Percentiles rank a stretch among this genome's conserved stretches.
These are phyloP conservation scores for Pachycephala philippinensis DNA, from an alignment of 2,113 vertebrate genomes.

Conservation along the genomic window DNA sequence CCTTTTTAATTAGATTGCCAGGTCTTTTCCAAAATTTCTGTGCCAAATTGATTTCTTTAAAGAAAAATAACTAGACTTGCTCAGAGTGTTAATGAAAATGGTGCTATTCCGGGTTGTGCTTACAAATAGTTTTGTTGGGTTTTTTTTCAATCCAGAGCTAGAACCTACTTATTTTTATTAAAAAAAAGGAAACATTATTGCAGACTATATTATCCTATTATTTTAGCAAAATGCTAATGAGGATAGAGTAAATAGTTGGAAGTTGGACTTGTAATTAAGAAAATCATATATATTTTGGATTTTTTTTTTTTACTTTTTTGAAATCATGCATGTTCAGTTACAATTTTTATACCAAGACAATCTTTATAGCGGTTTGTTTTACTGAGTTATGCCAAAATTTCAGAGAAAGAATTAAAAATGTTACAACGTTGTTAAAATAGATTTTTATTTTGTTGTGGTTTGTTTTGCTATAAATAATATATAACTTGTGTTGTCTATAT, in stretches of 20 bases:
- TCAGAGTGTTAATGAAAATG: background rate
- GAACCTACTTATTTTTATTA: background rate
- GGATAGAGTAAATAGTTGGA: background rate
- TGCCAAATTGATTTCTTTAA: background rate
- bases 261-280: background rate
- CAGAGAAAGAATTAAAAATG: background rate
- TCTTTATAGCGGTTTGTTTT: background rate
- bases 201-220: background rate
- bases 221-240: background rate
- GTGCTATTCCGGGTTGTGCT: background rate
- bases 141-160: background rate
- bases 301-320: background rate
- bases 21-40: background rate
- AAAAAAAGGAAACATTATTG: background rate
- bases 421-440: background rate
- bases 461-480: background rate
- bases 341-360: background rate
- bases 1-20: background rate
- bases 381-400: background rate
- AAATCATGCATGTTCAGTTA: background rate
- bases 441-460: background rate
- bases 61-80: background rate
- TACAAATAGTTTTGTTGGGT: background rate
- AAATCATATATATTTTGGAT: background rate
- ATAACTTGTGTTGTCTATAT: background rate